Conservation (phyloP, 2,797 vertebrate genomes). For the Sebastes cheni region DNA sequence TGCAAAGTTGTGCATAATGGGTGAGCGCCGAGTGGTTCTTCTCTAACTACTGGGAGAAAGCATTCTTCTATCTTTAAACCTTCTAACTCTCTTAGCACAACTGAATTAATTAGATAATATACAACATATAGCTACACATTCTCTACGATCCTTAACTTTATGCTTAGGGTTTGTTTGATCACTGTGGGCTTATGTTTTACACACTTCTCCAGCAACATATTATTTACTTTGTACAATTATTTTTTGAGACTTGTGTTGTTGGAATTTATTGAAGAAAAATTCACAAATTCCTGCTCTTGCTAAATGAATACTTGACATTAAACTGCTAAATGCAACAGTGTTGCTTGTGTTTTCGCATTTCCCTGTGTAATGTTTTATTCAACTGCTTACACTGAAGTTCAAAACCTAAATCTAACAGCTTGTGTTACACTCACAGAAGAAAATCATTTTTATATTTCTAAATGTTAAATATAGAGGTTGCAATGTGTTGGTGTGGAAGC, state of each 20-base stretch:
- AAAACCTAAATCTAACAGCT: background rate
- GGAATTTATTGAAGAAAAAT: background rate
- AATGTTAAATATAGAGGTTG: background rate
- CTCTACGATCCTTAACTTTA: background rate
- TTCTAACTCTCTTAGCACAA: background rate
- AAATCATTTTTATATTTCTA: background rate
- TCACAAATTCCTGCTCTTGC: background rate
- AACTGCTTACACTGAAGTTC: background rate
- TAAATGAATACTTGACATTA: background rate
- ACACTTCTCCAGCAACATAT: background rate
- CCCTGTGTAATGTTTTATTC: background rate
- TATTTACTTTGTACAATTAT: background rate
- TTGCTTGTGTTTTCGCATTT: background rate
- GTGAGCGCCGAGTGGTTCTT: background rate
- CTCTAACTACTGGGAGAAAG: too few relatives aligned
- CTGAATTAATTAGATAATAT: background rate
- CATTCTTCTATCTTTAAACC: too few relatives aligned
- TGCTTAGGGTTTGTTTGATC: background rate
- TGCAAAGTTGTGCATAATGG: background rate
- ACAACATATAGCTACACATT: background rate
- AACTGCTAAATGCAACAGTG: background rate
- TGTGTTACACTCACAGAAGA: background rate
- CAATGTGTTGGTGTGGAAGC: background rate
- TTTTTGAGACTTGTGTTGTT: background rate
- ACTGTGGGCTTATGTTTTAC: background rate